Evolutionary conservation across 1,140 invertebrate species (phyloP), one percentile per base, ranked within the genome.

Genomic region (Phymastichus coffea): DNA sequence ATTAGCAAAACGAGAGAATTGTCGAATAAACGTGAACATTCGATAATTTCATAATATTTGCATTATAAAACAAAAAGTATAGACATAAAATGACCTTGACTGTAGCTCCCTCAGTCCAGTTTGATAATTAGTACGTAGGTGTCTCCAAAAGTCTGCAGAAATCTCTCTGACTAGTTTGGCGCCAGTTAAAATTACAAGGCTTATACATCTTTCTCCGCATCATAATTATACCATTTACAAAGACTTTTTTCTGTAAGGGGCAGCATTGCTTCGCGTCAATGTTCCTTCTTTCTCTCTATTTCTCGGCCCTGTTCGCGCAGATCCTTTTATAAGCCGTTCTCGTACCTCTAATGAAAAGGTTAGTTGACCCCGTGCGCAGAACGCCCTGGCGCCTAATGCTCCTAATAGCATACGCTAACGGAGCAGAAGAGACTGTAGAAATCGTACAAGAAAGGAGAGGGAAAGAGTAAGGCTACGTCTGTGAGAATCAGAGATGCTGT

Each of bases 111-210:
- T n/a, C n/a, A n/a, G n/a, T n/a, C n/a, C n/a, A n/a, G n/a, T 60
- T 65, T 44, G 53, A 65, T 66, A 66, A 68, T 68, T 68, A 63
- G 55, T 57, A 66, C 63, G 63, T 65, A 63, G 58, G 63, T 68
- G 67, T 68, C 67, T 68, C 67, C 67, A 68, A 63, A 44, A 65
- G 61, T 60, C 61, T 55, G 37, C 33, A 20, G 17, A 46, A 3
- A 12, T 33, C 28, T 6, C 44, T 57, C 51, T 28, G 9, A 51
- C 49, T 56, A 26, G 40, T 55, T 51, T 75, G 74, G 74, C 74
- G 74, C 74, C 74, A 76, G 65, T 60, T 70, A 70, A n/a, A 76
- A 76, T 76, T 75, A 76, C 70, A 75, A 73, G 70, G 67, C 62
- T 43, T 68, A 66, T 73, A 74, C 64, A 70, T 17, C 48, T 66